A percentile compares a stretch with the other conserved stretches of the same genome.
These are phyloP conservation scores for Torymus tubicola DNA, from an alignment of 2,888 invertebrate species.

Conservation along the genomic window DNA sequence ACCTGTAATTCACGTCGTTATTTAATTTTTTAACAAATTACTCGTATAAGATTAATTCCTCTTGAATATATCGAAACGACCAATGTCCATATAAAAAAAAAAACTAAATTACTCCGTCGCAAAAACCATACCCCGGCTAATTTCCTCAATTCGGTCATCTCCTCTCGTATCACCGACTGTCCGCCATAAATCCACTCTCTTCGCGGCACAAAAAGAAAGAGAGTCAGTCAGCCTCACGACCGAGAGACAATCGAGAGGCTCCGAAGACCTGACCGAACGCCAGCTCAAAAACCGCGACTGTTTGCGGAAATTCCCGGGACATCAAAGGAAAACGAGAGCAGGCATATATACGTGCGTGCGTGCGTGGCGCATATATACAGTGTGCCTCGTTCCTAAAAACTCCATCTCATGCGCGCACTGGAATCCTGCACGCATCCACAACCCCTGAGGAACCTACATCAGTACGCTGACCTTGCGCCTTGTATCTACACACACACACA, in stretches of 20 bases:
- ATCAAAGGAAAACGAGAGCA: constrained; percentile 46
- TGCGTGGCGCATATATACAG: not conserved
- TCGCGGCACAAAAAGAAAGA: too few species aligned
- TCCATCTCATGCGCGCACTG: too few species aligned
- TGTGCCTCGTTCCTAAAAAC: too few species aligned
- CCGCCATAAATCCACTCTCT: too few species aligned
- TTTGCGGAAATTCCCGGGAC: constrained; percentile 51
- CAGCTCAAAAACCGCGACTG: constrained; percentile 45
- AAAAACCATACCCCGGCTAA: constrained; percentile 16
- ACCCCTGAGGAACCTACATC: too few species aligned
- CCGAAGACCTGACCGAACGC: not conserved
- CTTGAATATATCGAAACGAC: not conserved
- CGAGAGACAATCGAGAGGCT: too few species aligned
- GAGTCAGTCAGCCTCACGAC: too few species aligned
- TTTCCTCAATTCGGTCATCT: constrained; percentile 23
- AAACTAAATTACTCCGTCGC: not conserved
- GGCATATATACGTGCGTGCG: not conserved
- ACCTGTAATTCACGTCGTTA: too few species aligned
- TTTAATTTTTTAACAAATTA: too few species aligned
- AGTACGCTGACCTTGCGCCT: constrained; percentile 51
- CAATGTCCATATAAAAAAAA: not conserved
- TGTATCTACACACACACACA: constrained; percentile 62
- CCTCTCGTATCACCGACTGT: not conserved
- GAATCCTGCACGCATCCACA: too few species aligned
- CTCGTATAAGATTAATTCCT: too few species aligned